phyloP scores from a whole-genome alignment of 2,888 invertebrate genomes.

The Drosophila cognata region DNA sequence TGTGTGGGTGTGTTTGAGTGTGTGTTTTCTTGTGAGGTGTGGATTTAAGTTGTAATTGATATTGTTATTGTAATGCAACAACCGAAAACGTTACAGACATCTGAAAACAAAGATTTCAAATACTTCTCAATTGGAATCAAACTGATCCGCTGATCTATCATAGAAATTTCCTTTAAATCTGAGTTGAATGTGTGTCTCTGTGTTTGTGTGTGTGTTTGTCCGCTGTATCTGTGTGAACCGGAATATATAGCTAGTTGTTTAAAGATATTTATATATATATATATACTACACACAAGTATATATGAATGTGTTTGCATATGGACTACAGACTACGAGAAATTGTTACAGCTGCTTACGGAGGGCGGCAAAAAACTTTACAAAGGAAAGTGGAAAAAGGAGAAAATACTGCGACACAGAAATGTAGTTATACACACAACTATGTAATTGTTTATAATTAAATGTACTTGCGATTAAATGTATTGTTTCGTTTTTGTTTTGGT shows the following conservation, averaged over 20 bases:
- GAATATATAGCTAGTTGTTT: constrained; percentile 75
- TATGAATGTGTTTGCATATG: constrained; percentile 75
- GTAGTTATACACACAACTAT: constrained; percentile 53
- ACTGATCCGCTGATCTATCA: constrained; percentile 29
- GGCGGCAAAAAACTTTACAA: constrained; percentile 60
- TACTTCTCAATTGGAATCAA: constrained; percentile 27
- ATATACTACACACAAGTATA: constrained; percentile 63
- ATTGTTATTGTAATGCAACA: constrained; percentile 44
- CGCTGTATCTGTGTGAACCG: constrained; percentile 54
- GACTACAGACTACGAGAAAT: constrained; percentile 70
- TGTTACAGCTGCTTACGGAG: constrained; percentile 58
- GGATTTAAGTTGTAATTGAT: constrained; percentile 8
- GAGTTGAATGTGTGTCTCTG: constrained; percentile 16
- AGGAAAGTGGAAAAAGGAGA: constrained; percentile 34
- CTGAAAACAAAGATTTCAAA: constrained; percentile 75
- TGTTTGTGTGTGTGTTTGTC: constrained; percentile 27
- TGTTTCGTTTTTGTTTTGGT: constrained; percentile 40
- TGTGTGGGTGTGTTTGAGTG: constrained; percentile 23
- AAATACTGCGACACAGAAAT: constrained; percentile 52
- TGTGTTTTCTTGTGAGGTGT: constrained; percentile 27
- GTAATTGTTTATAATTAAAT: constrained; percentile 38
- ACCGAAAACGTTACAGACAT: constrained; percentile 73
- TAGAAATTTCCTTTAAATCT: constrained; percentile 5
- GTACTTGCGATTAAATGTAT: constrained; percentile 35
- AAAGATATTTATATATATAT: constrained; percentile 61